A percentile compares a stretch with the other conserved stretches of the same genome.
Evolutionary conservation across 2,888 invertebrate species (phyloP).

Genomic region (Cryptophagus acutangulus): DNA sequence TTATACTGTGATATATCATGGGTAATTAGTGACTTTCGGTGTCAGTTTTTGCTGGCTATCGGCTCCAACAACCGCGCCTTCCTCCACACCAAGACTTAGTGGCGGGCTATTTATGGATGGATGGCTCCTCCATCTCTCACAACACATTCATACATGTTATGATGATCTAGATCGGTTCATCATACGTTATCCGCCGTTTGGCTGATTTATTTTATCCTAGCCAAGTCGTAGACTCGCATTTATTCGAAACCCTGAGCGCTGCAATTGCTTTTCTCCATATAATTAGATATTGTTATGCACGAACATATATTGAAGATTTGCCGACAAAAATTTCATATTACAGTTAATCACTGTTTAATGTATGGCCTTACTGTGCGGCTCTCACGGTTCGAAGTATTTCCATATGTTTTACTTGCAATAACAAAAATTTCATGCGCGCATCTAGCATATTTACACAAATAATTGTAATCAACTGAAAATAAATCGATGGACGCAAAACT

Average conservation of each 20-base stretch:
- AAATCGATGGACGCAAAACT: too few relatives aligned
- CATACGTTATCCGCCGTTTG: constrained; percentile 35
- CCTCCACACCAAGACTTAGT: background rate
- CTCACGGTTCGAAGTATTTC: background rate
- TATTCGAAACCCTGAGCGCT: background rate
- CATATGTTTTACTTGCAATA: too few relatives aligned
- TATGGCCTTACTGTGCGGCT: constrained; percentile 13
- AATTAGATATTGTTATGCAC: constrained; percentile 14
- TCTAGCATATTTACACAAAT: too few relatives aligned
- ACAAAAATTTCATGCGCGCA: too few relatives aligned
- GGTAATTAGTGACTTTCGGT: constrained; percentile 47
- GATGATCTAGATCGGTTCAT: constrained; percentile 40
- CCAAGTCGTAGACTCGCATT: constrained; percentile 8
- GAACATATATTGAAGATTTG: constrained; percentile 10
- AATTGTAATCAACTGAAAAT: too few relatives aligned
- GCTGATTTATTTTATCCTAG: constrained; percentile 35
- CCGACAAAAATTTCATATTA: constrained; percentile 10
- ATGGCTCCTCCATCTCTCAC: constrained; percentile 1
- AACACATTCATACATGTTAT: constrained; percentile 26
- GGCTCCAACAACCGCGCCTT: constrained; percentile 28
- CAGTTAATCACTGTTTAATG: constrained; percentile 19
- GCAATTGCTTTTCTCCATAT: too few relatives aligned
- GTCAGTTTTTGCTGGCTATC: constrained; percentile 44
- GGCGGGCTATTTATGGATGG: background rate
- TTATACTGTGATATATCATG: constrained; percentile 47